Evolutionary conservation across 2,797 vertebrate species (phyloP), one percentile per base, ranked within the genome.

Genomic region (Meda fulgida): DNA sequence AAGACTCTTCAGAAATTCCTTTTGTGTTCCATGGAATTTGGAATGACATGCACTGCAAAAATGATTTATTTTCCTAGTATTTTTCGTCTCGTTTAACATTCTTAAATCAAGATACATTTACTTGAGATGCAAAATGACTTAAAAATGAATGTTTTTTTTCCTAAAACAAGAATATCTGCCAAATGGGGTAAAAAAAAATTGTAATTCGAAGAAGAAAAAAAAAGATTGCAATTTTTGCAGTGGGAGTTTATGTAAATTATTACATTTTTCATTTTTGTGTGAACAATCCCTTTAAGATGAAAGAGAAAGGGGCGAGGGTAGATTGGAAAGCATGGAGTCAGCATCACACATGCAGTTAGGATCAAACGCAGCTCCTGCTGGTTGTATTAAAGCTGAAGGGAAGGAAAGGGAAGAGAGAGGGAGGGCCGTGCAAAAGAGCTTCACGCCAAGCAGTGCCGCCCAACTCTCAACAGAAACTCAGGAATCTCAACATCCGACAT

Each of bases 311-410:
- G 92, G 91, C 92, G 92, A 89, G 89, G 83, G 88, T 38, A 69
- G 90, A 43, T 72, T 87, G 89, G 93, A 90, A 87, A 91, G 92
- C 91, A 92, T 90, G 91, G 90, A 92, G 91, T 91, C 93, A 90
- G 93, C 91, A 93, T 93, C 92, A 92, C 83, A 88, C 92, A 93
- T 91, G 93, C 92, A 94, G 94, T 95, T 94, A 93, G 93, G 93
- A 95, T 95, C 92, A 94, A 94, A 94, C 92, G 91, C 91, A 86
- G 91, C 92, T 91, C 93, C 93, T 87, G 92, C 93, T 93, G 93
- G 91, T 93, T 93, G 93, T 93, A 93, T 94, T 94, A 92, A 82
- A 91, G 92, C 91, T 87, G 92, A 93, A 48, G 46, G 46, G 16
- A 48, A 46, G 43, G 43, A 14, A 18, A 90, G 90, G 92, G 89